Evolutionary conservation across 2,888 invertebrate genomes (phyloP), one percentile per base, ranked within the genome.

Genomic region (Lochmaea capreae): DNA sequence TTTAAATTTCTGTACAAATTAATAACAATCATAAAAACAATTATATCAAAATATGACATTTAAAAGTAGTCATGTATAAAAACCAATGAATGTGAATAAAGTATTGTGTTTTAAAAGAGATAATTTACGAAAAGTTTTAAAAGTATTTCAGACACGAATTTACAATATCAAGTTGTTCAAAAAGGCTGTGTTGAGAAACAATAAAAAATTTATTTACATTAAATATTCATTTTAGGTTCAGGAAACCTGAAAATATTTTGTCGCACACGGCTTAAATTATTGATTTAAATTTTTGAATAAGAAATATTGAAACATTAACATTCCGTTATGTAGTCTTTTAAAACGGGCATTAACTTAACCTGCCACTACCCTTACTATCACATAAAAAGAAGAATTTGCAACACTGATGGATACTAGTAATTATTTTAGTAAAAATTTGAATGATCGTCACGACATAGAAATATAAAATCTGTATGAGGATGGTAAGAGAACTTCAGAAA

Each of bases 341-440:
- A n/a, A 54, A 54, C n/a, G 42, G 43, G 43, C 18, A 63, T 63
- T 18, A 16, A 63, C 11, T 42, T 43, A 18, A 43, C 11, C 11
- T 33, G 33, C 42, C 10, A 42, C 62, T 62, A 62, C 62, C 62
- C 42, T 62, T 62, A 62, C 3, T 39, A 62, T 62, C 62, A 39
- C 62, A 42, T 62, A 42, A 33, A 62, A 42, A 62, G 62, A 62
- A 42, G 62, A 62, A 39, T 62, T n/a, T 62, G 33, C 62, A 62
- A 42, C 39, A 61, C 5, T 42, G 26, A 16, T 39, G 14, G 39
- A 52, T 52, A 14, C 5, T n/a, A 52, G 52, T 52, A 52, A 52
- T 52, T 52, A 52, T 52, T 16, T 16, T 52, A 52, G 14, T 16
- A 54, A 16, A 18, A 9, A 54, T 18, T 16, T 54, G 10, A 54